Base-by-base conservation (phyloP, 1,140 invertebrate species). In the Portunus trituberculatus region DNA sequence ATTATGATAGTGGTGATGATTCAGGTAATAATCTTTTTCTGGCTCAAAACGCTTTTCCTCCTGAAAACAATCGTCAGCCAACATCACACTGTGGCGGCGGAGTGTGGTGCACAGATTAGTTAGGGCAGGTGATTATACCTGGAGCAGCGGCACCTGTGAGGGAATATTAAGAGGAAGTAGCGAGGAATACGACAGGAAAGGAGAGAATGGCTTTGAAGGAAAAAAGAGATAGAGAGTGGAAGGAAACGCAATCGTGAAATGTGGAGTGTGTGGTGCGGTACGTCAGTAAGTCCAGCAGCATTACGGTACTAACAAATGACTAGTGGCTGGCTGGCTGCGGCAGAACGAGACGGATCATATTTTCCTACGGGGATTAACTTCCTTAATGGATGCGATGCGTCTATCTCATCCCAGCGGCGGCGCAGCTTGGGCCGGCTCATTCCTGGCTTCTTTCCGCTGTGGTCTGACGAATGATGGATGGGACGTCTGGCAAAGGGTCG, bases 331-430 rank as follows among this genome's bases (percentile, higher is more conserved):
- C 39, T 39, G 20, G 12, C 12, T 59, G 52, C 67, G 67, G 20
- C 67, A 7, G 20, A 25, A 76, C 2, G 67, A 76, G 67, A 76
- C 67, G n/a, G 67, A 76, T 76, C 67, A 76, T 76, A 76, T 76
- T 76, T 76, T 76, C 67, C 67, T 76, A n/a, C n/a, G 67, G n/a
- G 67, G 67, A 76, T 76, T 76, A 76, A 76, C 67, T 76, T 76
- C n/a, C 67, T n/a, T 76, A 76, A 76, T 76, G 67, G 67, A 76
- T 25, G 67, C 67, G 25, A 76, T 76, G 67, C 67, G 67, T 76
- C 67, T 76, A n/a, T 76, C 67, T n/a, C 67, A n/a, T 8, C 52
- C 52, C 10, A 39, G 52, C 52, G 12, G 67, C 67, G 67, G 67
- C 67, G 67, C 67, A 76, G 4, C 67, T 76, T n/a, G 67, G 67